phyloP scores from a whole-genome alignment of 2,888 invertebrate species.

The Agrochola lota region DNA sequence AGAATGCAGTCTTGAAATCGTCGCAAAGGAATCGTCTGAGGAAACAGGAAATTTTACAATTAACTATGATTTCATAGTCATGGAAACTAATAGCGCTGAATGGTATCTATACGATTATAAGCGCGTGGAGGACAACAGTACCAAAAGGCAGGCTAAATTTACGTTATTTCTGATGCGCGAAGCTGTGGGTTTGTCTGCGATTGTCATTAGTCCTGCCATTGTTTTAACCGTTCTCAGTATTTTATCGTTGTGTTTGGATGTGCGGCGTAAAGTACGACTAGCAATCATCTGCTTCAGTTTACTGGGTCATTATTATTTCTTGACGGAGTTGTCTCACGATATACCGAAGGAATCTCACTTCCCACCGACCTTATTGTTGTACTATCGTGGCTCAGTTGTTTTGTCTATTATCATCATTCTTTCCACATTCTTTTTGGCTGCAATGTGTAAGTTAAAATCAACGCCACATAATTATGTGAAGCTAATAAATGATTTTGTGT shows the following conservation, averaged over 20 bases:
- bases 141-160: conserved; percentile 62
- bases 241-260: conserved; percentile 68
- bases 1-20: conserved; percentile 69
- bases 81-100: conserved; percentile 42
- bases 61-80: not conserved
- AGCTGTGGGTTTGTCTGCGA: conserved; percentile 67
- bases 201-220: conserved; percentile 71
- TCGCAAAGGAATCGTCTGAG: not conserved
- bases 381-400: not conserved
- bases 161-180: conserved; percentile 73
- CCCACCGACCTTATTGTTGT: not conserved
- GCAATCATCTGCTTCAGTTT: conserved; percentile 69
- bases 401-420: conserved; percentile 42
- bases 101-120: conserved; percentile 73
- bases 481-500: conserved; percentile 65
- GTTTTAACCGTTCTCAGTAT: conserved; percentile 65
- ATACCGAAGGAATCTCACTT: not conserved
- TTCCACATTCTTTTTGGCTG: conserved; percentile 65
- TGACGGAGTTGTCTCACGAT: conserved; percentile 59
- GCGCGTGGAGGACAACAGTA: conserved; percentile 38
- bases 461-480: conserved; percentile 64
- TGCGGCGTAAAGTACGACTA: conserved; percentile 65
- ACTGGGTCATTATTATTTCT: conserved; percentile 69
- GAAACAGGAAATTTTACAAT: not conserved
- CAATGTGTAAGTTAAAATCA: conserved; percentile 57